Evolutionary conservation across 2,797 vertebrate species (phyloP).

Genomic region (Bucorvus abyssinicus): DNA sequence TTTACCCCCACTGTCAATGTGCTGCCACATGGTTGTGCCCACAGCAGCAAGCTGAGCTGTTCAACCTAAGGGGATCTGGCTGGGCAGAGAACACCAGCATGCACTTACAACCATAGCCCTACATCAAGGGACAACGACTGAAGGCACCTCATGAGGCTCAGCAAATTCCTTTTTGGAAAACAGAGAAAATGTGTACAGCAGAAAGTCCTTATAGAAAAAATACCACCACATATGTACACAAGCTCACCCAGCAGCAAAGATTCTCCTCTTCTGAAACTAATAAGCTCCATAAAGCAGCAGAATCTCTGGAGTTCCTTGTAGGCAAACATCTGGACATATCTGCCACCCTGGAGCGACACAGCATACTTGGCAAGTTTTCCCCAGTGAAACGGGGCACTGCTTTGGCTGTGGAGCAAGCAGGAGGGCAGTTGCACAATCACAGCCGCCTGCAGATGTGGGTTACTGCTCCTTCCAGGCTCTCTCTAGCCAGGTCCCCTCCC

Average conservation of each 20-base stretch:
- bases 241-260: not conserved
- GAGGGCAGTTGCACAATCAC: not conserved
- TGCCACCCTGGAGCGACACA: not conserved
- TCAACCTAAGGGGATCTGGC: not conserved
- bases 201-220: not conserved
- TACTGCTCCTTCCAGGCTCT: not conserved
- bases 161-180: not conserved
- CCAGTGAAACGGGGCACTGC: not conserved
- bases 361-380: not conserved
- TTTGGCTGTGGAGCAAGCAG: not conserved
- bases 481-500: slow-evolving; percentile 12
- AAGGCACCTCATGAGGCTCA: not conserved
- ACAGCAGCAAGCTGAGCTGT: not conserved
- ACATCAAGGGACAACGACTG: not conserved
- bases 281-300: not conserved
- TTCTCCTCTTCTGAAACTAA: rapidly evolving
- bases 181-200: rapidly evolving
- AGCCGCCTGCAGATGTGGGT: not conserved
- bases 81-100: not conserved
- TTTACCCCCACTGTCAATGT: rapidly evolving
- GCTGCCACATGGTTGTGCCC: not conserved
- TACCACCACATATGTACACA: rapidly evolving
- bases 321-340: not conserved
- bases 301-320: not conserved
- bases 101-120: not conserved